These are phyloP conservation scores for Daubentonia madagascariensis DNA, from an alignment of 2,113 vertebrate species.

Conservation along the genomic window DNA sequence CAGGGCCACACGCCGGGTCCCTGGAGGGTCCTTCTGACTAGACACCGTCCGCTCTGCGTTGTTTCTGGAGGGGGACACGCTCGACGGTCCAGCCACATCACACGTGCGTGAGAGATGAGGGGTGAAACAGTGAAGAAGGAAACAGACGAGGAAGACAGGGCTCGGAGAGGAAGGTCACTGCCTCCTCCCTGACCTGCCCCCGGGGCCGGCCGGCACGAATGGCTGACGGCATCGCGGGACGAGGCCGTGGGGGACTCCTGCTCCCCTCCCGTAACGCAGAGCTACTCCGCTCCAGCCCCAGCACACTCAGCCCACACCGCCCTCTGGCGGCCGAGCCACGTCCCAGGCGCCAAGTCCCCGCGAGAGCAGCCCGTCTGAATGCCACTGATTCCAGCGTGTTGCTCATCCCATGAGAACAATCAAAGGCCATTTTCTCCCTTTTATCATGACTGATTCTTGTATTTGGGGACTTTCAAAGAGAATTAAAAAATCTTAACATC, in stretches of 20 bases:
- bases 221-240: background rate
- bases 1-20: background rate
- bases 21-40: background rate
- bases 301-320: background rate
- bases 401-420: fast-evolving
- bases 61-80: background rate
- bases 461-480: background rate
- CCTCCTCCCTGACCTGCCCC: fast-evolving
- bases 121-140: fast-evolving
- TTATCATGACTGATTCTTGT: fast-evolving
- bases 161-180: fast-evolving
- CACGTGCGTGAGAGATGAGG: fast-evolving
- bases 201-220: background rate
- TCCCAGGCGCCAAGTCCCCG: too few relatives aligned
- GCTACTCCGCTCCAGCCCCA: too few relatives aligned
- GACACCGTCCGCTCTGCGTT: fast-evolving
- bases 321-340: background rate
- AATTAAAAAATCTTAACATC: background rate
- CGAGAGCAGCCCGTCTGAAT: background rate
- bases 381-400: fast-evolving
- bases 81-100: fast-evolving
- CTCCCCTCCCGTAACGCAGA: too few relatives aligned
- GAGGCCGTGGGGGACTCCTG: too few relatives aligned
- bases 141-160: background rate
- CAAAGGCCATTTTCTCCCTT: too few relatives aligned